Percentiles rank a stretch among this genome's conserved stretches.
Evolutionary conservation across 2,888 invertebrate species (phyloP).

Genomic region (Zonitis immaculata): DNA sequence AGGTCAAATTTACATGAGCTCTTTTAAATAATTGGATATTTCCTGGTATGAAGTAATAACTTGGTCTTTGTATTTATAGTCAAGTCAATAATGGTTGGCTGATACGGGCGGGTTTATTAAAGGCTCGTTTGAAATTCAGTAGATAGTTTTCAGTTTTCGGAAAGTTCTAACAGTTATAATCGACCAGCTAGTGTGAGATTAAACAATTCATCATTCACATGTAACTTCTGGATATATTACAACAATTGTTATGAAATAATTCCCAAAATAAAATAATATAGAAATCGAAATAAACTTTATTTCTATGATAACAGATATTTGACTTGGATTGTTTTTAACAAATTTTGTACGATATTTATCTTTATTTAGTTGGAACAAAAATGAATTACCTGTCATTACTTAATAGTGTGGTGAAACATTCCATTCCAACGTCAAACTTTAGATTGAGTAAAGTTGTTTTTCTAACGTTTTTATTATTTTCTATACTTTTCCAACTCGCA

Average conservation of each 20-base stretch:
- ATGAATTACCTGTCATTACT: constrained; percentile 41
- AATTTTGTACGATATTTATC: constrained; percentile 10
- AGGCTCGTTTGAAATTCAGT: neutral
- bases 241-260: neutral
- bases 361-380: constrained; percentile 26
- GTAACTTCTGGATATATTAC: neutral
- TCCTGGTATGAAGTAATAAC: neutral
- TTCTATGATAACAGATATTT: neutral
- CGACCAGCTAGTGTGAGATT: neutral
- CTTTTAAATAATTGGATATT: neutral
- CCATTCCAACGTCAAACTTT: constrained; percentile 42
- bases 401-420: constrained; percentile 39
- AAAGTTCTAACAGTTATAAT: neutral
- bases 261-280: neutral
- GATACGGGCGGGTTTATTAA: neutral
- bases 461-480: neutral
- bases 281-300: neutral
- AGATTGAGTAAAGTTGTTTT: constrained; percentile 36
- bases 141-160: neutral
- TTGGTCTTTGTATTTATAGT: neutral
- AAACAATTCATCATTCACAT: neutral
- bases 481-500: constrained; percentile 31
- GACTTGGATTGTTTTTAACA: neutral
- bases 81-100: neutral
- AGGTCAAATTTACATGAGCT: neutral